These are phyloP conservation scores for Lanistes nyassanus DNA, from an alignment of 1,140 invertebrate genomes.

Conservation along the genomic window DNA sequence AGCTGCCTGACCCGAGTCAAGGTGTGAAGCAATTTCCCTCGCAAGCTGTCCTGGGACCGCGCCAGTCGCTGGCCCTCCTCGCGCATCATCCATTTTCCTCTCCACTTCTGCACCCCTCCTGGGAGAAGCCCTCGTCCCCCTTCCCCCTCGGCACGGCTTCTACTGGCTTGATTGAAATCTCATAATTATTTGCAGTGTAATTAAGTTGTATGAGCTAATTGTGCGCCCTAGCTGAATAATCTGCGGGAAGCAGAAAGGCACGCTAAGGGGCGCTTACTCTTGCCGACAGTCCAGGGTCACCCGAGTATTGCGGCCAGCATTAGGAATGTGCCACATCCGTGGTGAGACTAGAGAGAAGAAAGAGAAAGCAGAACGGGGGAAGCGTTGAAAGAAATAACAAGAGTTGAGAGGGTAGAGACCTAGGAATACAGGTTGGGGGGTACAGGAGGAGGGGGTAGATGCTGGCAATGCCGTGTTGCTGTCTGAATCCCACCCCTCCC, in stretches of 20 bases:
- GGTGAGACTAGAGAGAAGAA: not conserved
- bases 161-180: constrained; percentile 34
- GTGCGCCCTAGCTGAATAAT: constrained; percentile 8
- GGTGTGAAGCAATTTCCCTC: constrained; percentile 41
- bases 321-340: not conserved
- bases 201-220: constrained; percentile 44
- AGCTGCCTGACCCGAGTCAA: constrained; percentile 18
- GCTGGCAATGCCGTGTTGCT: no score
- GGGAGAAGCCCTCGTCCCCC: not conserved
- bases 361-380: not conserved
- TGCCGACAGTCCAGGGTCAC: not conserved
- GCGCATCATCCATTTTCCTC: constrained; percentile 27
- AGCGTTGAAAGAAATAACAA: not conserved
- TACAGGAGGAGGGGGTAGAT: no score
- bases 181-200: constrained; percentile 39
- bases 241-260: not conserved
- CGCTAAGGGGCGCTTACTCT: not conserved
- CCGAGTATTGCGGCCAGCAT: not conserved
- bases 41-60: constrained; percentile 28
- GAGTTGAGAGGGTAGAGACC: no score
- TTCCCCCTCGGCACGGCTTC: constrained; percentile 12
- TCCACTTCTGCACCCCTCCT: not conserved
- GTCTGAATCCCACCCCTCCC: no score
- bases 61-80: constrained; percentile 21
- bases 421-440: no score